Percentiles rank a stretch among this genome's conserved stretches.
Conservation (phyloP, 2,888 invertebrate species). For the Lobophora halterata region DNA sequence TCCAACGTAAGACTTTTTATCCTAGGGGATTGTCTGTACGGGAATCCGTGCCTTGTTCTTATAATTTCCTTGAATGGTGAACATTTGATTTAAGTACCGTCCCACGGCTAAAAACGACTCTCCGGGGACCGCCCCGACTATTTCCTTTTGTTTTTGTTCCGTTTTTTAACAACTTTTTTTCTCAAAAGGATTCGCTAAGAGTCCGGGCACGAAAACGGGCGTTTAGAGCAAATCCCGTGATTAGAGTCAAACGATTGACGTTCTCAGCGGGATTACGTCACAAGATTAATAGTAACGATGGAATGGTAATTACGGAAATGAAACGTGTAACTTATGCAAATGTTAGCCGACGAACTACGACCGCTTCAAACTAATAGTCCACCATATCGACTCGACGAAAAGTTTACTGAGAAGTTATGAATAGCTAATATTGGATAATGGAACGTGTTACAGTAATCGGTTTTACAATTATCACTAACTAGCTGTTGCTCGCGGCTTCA, state of each 20-base stretch:
- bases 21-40: constrained; percentile 51
- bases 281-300: constrained; percentile 65
- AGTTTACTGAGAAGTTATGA: constrained; percentile 21
- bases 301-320: constrained; percentile 66
- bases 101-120: constrained; percentile 71
- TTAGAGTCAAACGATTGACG: constrained; percentile 66
- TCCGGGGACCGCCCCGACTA: constrained; percentile 72
- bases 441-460: too few species aligned
- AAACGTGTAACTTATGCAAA: constrained; percentile 69
- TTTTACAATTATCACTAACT: too few species aligned
- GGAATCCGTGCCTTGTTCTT: constrained; percentile 70
- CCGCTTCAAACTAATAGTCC: constrained; percentile 52
- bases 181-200: constrained; percentile 65
- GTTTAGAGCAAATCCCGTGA: constrained; percentile 65
- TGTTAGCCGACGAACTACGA: constrained; percentile 46
- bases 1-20: constrained; percentile 63
- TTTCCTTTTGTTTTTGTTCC: constrained; percentile 74
- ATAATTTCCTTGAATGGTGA: constrained; percentile 77
- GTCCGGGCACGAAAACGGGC: constrained; percentile 52
- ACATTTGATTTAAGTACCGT: constrained; percentile 79
- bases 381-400: constrained; percentile 38
- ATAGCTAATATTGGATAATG: constrained; percentile 12
- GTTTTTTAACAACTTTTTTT: constrained; percentile 71
- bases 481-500: too few species aligned
- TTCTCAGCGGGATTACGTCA: constrained; percentile 54